A percentile compares a stretch with the other conserved stretches of the same genome.
Evolutionary conservation across 2,113 vertebrate species (phyloP).

Genomic region (Notarius lentiginosus): DNA sequence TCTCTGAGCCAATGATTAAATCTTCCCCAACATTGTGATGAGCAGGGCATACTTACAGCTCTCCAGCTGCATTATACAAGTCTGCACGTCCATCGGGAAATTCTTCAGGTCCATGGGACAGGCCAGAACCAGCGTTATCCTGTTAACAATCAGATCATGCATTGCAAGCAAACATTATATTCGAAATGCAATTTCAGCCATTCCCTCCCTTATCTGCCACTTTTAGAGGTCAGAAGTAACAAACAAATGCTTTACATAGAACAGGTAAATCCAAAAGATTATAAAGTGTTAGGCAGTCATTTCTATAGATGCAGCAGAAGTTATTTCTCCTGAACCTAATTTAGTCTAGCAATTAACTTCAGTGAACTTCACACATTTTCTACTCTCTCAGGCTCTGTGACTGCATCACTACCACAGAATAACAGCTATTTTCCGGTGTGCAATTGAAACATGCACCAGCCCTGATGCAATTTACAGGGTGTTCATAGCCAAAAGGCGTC

Average conservation of each 20-base stretch:
- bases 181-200: conserved; percentile 22
- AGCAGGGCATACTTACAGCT: conserved; percentile 86
- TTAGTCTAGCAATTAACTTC: background rate
- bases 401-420: conserved; percentile 51
- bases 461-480: conserved; percentile 59
- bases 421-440: conserved; percentile 61
- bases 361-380: conserved; percentile 11
- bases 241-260: conserved; percentile 17
- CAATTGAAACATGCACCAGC: conserved; percentile 23
- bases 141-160: conserved; percentile 65
- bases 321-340: conserved; percentile 1
- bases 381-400: conserved; percentile 39
- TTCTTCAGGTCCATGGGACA: conserved; percentile 99
- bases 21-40: conserved; percentile 42
- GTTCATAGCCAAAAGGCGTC: conserved; percentile 53
- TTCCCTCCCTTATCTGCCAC: background rate
- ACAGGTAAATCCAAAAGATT: background rate
- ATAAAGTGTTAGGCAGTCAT: background rate
- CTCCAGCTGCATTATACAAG: conserved; percentile 98
- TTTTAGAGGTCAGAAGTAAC: conserved; percentile 18
- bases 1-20: conserved; percentile 57
- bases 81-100: conserved; percentile 99
- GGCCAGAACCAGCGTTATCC: conserved; percentile 93
- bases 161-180: conserved; percentile 30
- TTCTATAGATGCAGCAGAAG: background rate